Percentiles rank a stretch among this genome's conserved stretches.
Evolutionary conservation across 2,113 vertebrate genomes (phyloP).

Genomic region (Chaetura pelagica): DNA sequence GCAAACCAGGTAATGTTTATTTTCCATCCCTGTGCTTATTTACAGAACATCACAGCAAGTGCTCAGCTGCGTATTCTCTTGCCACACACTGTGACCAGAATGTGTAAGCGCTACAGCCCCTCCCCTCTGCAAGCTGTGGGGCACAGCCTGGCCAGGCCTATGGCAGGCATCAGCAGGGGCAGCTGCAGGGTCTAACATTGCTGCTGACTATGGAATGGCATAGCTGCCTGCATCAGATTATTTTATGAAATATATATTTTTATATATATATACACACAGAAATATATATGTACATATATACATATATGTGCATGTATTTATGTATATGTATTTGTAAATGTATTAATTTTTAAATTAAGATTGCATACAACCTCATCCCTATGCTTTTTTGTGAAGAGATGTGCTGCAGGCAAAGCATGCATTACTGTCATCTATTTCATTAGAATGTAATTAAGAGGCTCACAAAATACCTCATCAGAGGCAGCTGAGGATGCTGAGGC

Average conservation of each 20-base stretch:
- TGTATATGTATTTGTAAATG: too few species aligned
- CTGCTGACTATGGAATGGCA: neutral
- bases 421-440: neutral
- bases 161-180: neutral
- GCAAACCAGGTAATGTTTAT: neutral
- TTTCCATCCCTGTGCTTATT: neutral
- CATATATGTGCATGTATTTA: too few species aligned
- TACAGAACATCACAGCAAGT: neutral
- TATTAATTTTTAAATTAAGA: neutral
- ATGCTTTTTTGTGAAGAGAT: neutral
- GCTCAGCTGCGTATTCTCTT: neutral
- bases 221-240: neutral
- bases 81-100: rapidly evolving
- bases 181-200: neutral
- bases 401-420: neutral
- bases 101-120: rapidly evolving
- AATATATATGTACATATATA: too few species aligned
- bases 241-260: neutral
- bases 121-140: neutral
- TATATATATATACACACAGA: too few species aligned
- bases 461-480: neutral
- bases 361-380: neutral
- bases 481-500: neutral
- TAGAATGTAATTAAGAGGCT: neutral
- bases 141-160: rapidly evolving